phyloP scores from a whole-genome alignment of 1,140 invertebrate genomes.

The Sycophila sp. region DNA sequence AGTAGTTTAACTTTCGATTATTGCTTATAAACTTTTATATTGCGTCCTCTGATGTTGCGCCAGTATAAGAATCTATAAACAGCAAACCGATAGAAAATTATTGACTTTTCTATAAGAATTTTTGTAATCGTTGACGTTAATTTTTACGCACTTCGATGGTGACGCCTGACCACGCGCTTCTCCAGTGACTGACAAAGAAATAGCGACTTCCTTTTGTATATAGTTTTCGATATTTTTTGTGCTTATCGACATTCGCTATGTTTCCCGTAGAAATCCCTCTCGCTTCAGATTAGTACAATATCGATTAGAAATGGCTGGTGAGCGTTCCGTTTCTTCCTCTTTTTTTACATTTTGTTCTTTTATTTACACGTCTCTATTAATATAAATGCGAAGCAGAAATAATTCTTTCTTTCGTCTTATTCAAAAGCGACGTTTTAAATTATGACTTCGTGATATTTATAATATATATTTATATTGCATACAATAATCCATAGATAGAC shows the following conservation, averaged over 20 bases:
- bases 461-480: slow-evolving; percentile 32
- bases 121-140: too few species aligned
- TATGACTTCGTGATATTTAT: slow-evolving; percentile 17
- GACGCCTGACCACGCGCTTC: too few species aligned
- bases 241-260: slow-evolving; percentile 4
- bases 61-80: too few species aligned
- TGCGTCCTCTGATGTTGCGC: too few species aligned
- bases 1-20: too few species aligned
- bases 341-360: neutral
- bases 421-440: slow-evolving; percentile 13
- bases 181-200: slow-evolving; percentile 18
- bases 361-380: neutral
- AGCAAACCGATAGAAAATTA: too few species aligned
- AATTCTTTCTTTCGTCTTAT: neutral
- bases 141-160: too few species aligned
- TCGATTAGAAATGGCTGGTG: slow-evolving; percentile 7
- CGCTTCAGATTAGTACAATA: slow-evolving; percentile 7
- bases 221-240: slow-evolving; percentile 5
- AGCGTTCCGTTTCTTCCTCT: neutral
- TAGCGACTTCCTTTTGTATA: slow-evolving; percentile 14
- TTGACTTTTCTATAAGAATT: too few species aligned
- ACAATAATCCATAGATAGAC: slow-evolving; percentile 2
- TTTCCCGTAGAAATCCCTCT: neutral
- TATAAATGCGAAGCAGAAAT: neutral
- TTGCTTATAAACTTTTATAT: too few species aligned